A percentile compares a stretch with the other conserved stretches of the same genome.
Evolutionary conservation across 2,797 vertebrate genomes (phyloP).

Genomic region (Sphenodon punctatus): DNA sequence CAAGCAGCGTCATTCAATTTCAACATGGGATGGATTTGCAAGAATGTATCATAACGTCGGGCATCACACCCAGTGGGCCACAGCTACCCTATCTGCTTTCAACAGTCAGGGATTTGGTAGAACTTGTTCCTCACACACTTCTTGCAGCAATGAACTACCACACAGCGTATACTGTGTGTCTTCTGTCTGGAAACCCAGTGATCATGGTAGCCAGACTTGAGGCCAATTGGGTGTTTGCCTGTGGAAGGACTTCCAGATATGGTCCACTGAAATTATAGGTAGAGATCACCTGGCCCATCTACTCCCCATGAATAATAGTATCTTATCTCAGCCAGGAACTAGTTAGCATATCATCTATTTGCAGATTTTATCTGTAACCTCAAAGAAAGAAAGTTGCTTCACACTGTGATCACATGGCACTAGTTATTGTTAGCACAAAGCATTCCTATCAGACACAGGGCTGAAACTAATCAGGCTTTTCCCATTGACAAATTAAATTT

Average conservation of each 20-base stretch:
- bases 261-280: background rate
- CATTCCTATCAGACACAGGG: background rate
- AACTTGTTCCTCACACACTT: background rate
- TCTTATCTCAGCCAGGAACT: background rate
- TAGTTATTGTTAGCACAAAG: no score
- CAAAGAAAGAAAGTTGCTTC: no score
- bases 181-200: background rate
- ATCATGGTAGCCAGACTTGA: background rate
- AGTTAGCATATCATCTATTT: no score
- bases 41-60: no score
- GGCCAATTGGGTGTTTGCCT: background rate
- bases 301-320: background rate
- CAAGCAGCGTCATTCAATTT: no score
- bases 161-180: no score
- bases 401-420: no score
- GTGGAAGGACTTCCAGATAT: background rate
- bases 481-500: no score
- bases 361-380: no score
- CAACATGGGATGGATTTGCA: no score
- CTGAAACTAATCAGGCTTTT: background rate
- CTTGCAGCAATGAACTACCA: background rate
- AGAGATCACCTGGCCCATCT: background rate
- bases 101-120: background rate
- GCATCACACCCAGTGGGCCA: no score
- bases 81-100: no score